Percentiles rank a stretch among this genome's conserved stretches.
phyloP scores from a whole-genome alignment of 2,113 vertebrate species.

The Brachypteracias leptosomus region DNA sequence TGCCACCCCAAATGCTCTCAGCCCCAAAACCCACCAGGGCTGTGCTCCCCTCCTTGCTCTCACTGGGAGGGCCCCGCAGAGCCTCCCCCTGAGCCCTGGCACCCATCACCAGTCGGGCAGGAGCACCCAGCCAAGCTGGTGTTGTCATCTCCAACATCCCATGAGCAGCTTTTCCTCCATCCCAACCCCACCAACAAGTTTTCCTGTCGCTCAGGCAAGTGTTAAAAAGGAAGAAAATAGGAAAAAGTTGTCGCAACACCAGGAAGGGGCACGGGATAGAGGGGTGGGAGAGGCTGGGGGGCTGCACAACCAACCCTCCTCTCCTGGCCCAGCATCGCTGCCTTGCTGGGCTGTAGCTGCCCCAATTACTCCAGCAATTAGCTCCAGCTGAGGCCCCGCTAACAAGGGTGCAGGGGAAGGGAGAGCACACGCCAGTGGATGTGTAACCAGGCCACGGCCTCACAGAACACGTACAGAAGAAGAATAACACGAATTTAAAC shows the following conservation, averaged over 20 bases:
- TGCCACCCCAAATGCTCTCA: neutral
- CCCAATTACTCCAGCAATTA: neutral
- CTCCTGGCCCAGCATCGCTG: neutral
- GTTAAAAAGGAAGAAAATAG: neutral
- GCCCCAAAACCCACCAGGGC: neutral
- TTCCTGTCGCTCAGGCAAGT: neutral
- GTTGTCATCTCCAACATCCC: neutral
- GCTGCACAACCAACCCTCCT: accelerated
- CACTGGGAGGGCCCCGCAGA: too few relatives aligned
- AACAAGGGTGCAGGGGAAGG: neutral
- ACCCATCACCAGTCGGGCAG: neutral
- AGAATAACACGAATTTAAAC: neutral
- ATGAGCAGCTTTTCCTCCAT: neutral
- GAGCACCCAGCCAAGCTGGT: neutral
- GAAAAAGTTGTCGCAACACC: neutral
- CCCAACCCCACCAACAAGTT: neutral
- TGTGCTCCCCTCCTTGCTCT: neutral
- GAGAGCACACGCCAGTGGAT: neutral
- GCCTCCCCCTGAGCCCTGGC: too few relatives aligned
- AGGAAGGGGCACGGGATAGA: accelerated
- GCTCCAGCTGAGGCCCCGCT: neutral
- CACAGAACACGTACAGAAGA: neutral
- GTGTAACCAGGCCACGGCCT: neutral
- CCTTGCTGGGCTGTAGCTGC: neutral
- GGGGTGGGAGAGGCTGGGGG: neutral